Evolutionary conservation across 2,113 vertebrate species (phyloP).

Genomic region (Acanthochromis polyacanthus): DNA sequence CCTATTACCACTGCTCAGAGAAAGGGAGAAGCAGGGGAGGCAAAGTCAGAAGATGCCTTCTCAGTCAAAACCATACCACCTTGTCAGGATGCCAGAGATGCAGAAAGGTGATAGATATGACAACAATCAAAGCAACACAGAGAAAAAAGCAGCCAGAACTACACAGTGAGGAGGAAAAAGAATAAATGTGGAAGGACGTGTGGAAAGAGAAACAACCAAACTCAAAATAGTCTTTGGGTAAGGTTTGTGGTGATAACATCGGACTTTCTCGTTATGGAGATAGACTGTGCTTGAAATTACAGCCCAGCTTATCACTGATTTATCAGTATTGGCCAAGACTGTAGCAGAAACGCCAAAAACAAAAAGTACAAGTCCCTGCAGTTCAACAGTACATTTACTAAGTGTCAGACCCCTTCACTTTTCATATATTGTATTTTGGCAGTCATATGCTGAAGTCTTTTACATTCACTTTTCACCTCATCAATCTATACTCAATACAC

Average conservation of each 20-base stretch:
- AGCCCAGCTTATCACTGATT: not conserved
- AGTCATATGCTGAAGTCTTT: no score
- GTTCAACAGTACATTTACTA: no score
- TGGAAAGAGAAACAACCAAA: not conserved
- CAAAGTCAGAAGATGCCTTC: conserved; percentile 23
- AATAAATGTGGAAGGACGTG: not conserved
- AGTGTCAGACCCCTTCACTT: no score
- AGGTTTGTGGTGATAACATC: not conserved
- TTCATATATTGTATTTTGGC: no score
- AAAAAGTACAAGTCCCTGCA: not conserved
- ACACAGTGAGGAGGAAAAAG: not conserved
- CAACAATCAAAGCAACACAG: conserved; percentile 22
- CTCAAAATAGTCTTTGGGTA: not conserved
- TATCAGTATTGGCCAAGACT: not conserved
- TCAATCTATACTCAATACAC: no score
- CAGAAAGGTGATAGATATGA: not conserved
- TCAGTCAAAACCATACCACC: conserved; percentile 26
- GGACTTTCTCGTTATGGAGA: not conserved
- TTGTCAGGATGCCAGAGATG: conserved; percentile 16
- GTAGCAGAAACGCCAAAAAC: not conserved
- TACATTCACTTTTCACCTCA: no score
- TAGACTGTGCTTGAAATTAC: not conserved
- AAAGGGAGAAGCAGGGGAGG: conserved; percentile 14
- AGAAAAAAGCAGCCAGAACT: not conserved
- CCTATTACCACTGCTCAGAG: conserved; percentile 28